Evolutionary conservation across 1,140 invertebrate genomes (phyloP), one percentile per base, ranked within the genome.

Genomic region (Argopecten irradians): DNA sequence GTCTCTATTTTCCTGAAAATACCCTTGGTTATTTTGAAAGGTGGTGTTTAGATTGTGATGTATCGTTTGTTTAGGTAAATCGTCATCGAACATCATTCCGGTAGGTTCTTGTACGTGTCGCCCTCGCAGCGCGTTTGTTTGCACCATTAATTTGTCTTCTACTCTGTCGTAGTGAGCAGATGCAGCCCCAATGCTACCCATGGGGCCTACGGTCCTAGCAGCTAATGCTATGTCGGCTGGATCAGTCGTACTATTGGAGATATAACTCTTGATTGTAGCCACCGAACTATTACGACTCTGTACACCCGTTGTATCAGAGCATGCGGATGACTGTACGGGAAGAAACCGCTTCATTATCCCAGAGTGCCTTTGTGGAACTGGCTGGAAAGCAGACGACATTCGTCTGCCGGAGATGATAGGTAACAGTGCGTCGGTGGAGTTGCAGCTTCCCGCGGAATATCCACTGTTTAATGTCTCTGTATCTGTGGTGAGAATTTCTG

Each of bases 281-380:
- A 71, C 55, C n/a, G 55, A 71, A n/a, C 55, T 71, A 71, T 71
- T 71, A 2, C 55, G 55, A 71, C 55, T 71, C 55, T 16, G 9
- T 46, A n/a, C n/a, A n/a, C 55, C 55, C 22, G 55, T 71, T 22
- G n/a, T 71, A 28, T 71, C 55, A 28, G 55, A 71, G 28, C 19
- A 28, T 5, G 55, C 22, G 55, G 55, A n/a, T 71, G 55, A 71
- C 5, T 3, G 55, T 71, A 71, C 55, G 55, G 55, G 55, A 5
- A 71, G n/a, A 71, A 71, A 71, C n/a, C 55, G 55, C n/a, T 71
- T 71, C 55, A 71, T 8, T n/a, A 71, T 71, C n/a, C 55, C 55
- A 3, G 22, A 28, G 5, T 71, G 55, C 28, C 55, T 71, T 28
- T 71, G 55, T 71, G 55, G 55, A 71, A 71, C 55, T 28, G 55